Evolutionary conservation across 2,113 vertebrate genomes (phyloP).

Genomic region (Megaptera novaeangliae): DNA sequence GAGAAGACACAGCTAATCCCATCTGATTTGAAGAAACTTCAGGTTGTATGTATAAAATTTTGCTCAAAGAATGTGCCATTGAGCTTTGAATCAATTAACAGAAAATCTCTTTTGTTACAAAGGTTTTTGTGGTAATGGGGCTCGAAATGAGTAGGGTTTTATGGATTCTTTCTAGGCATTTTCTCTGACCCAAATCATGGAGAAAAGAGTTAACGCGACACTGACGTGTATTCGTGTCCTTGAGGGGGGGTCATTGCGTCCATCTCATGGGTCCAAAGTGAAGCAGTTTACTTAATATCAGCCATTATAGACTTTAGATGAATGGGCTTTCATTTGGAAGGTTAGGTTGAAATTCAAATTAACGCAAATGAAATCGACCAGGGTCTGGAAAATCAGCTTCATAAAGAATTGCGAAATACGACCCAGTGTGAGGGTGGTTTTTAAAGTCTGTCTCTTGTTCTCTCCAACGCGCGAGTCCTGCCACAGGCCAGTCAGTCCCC

Average conservation of each 20-base stretch:
- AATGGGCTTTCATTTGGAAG: background rate
- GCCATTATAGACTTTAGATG: fast-evolving
- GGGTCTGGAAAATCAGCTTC: background rate
- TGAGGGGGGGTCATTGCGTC: fast-evolving
- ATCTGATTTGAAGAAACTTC: too few species aligned
- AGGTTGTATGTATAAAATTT: background rate
- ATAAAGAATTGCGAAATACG: fast-evolving
- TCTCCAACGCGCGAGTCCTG: background rate
- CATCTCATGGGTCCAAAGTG: fast-evolving
- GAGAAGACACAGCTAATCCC: background rate
- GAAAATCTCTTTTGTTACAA: background rate
- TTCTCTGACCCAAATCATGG: background rate
- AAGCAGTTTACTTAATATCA: fast-evolving
- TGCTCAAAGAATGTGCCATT: background rate
- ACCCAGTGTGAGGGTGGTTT: fast-evolving
- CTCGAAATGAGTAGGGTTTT: fast-evolving
- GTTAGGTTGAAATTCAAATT: background rate
- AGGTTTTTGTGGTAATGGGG: fast-evolving
- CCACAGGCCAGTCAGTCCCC: background rate
- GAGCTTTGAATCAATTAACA: background rate
- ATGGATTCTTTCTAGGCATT: too few species aligned
- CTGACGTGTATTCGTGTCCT: fast-evolving
- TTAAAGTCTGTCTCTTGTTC: fast-evolving
- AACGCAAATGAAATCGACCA: fast-evolving
- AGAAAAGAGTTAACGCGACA: too few species aligned